Evolutionary conservation across 2,797 vertebrate genomes (phyloP).

Genomic region (Helarctos malayanus): DNA sequence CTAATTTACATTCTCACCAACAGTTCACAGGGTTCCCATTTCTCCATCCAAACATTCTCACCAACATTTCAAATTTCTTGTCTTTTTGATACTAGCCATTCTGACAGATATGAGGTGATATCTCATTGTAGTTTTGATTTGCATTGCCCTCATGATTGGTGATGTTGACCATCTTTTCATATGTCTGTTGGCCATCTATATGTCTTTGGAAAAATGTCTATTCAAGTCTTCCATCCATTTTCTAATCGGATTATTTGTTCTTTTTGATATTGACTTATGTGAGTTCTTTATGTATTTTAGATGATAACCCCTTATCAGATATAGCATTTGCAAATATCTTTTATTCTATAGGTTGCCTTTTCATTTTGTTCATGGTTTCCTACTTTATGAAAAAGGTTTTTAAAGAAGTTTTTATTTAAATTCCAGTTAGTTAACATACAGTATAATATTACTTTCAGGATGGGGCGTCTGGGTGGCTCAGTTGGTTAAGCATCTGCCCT

Average conservation of each 20-base stretch:
- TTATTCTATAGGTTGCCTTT: neutral
- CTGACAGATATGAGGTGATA: neutral
- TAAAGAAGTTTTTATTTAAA: neutral
- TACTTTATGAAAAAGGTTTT: neutral
- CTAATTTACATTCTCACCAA: neutral
- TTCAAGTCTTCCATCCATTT: neutral
- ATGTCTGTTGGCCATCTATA: neutral
- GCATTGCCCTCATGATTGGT: neutral
- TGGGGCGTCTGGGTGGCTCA: too few species aligned
- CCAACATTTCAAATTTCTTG: neutral
- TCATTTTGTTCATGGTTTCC: neutral
- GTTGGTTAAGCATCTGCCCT: too few species aligned
- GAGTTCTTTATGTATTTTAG: neutral
- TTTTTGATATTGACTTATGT: neutral
- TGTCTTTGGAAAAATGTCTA: neutral
- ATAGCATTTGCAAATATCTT: neutral
- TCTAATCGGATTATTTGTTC: neutral
- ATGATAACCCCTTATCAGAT: neutral
- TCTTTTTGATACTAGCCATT: neutral
- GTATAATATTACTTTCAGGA: neutral
- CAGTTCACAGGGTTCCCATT: neutral
- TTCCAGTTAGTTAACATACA: neutral
- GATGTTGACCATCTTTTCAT: neutral
- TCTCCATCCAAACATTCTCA: neutral
- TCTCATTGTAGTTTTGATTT: neutral